Conservation (phyloP, 2,888 invertebrate genomes). For the Torymus tubicola region DNA sequence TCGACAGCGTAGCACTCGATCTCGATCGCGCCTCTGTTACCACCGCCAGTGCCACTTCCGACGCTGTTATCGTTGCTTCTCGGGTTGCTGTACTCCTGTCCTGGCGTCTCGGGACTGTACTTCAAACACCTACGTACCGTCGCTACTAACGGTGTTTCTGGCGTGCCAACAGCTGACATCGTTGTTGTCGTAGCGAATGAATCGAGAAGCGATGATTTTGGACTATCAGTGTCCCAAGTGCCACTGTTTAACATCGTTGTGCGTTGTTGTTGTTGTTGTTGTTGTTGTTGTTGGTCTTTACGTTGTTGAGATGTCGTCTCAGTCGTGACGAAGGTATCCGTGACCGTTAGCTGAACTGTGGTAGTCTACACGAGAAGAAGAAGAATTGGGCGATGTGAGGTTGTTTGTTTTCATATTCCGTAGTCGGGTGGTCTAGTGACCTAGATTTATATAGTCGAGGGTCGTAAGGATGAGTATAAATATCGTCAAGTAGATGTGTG, state of each 20-base stretch:
- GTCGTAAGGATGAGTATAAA: too few relatives aligned
- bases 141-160: conserved; percentile 73
- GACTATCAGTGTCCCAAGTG: conserved; percentile 72
- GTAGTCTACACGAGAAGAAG: not conserved
- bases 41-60: conserved; percentile 42
- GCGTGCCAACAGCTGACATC: conserved; percentile 61
- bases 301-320: too few relatives aligned
- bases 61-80: conserved; percentile 27
- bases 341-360: conserved; percentile 1
- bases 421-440: too few relatives aligned
- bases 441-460: too few relatives aligned
- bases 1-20: conserved; percentile 80
- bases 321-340: not conserved
- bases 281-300: too few relatives aligned
- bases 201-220: conserved; percentile 68
- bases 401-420: too few relatives aligned
- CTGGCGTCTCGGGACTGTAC: conserved; percentile 71
- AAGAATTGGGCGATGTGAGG: too few relatives aligned
- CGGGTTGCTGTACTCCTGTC: not conserved
- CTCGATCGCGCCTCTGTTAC: conserved; percentile 80
- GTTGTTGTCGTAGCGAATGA: conserved; percentile 54
- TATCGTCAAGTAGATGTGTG: too few relatives aligned
- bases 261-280: conserved; percentile 30
- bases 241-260: conserved; percentile 56
- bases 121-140: conserved; percentile 74